Conservation (phyloP, 2,113 vertebrate genomes). For the Phrynocephalus versicolor region DNA sequence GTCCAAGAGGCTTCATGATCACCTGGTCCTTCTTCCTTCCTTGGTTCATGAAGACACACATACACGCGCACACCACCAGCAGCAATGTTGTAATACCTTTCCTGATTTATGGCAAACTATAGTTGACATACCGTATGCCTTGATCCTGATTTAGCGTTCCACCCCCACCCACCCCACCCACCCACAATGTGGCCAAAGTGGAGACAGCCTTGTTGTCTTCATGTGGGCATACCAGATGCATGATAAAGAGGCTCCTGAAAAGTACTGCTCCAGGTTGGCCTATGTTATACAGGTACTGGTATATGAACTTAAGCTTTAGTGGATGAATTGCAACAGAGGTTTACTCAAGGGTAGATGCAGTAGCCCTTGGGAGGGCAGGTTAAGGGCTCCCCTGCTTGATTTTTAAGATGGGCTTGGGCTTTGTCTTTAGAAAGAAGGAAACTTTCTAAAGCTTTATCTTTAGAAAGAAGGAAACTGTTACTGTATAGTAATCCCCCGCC, state of each 20-base stretch:
- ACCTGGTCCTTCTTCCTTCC: neutral
- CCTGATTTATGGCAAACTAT: neutral
- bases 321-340: neutral
- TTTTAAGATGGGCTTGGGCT: neutral
- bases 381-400: neutral
- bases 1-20: no score
- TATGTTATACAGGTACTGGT: neutral
- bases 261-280: neutral
- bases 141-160: neutral
- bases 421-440: neutral
- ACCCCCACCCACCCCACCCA: no score
- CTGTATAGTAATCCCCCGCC: no score
- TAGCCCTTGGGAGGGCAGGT: neutral
- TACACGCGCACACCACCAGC: neutral
- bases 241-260: neutral
- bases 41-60: no score
- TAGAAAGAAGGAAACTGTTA: no score
- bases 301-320: neutral
- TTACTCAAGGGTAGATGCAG: neutral
- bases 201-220: fast-evolving
- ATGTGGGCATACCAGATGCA: neutral
- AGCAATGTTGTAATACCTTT: neutral
- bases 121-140: neutral
- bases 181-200: no score
- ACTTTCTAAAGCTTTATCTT: no score